Evolutionary conservation across 2,113 vertebrate species (phyloP).

Genomic region (Macroglossus sobrinus): DNA sequence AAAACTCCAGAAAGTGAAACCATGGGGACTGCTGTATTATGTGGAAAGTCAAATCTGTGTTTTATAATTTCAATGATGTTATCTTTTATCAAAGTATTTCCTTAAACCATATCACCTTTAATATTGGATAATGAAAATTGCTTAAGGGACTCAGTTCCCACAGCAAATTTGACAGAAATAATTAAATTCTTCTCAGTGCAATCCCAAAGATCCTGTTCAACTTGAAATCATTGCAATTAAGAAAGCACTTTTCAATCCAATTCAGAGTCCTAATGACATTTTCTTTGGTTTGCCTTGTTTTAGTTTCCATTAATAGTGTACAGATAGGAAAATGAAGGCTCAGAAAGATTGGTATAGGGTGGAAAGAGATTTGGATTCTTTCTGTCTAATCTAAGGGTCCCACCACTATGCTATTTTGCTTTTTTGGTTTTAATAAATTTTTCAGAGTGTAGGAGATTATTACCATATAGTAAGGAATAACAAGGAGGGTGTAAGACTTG

Average conservation of each 20-base stretch:
- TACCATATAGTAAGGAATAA: not conserved
- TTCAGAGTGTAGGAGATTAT: not conserved
- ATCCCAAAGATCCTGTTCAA: not conserved
- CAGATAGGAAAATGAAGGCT: not conserved
- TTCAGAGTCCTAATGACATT: not conserved
- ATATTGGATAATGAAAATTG: conserved; percentile 31
- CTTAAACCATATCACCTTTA: conserved; percentile 29
- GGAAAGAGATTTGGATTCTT: not conserved
- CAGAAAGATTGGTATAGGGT: not conserved
- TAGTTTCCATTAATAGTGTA: not conserved
- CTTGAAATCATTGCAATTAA: not conserved
- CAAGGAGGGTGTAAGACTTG: not conserved
- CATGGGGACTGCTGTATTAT: not conserved
- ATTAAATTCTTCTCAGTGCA: conserved; percentile 37
- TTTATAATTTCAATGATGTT: conserved; percentile 3
- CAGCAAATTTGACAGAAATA: conserved; percentile 29
- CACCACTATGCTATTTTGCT: not conserved
- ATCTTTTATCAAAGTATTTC: conserved; percentile 55
- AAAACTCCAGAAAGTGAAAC: not conserved
- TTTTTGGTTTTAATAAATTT: not conserved
- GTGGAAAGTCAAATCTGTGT: not conserved
- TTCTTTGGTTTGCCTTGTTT: not conserved
- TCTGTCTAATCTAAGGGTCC: not conserved
- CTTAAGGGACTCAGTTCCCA: not conserved
- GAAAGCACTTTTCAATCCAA: not conserved